Conservation (phyloP, 2,113 vertebrate species). For the Bambusicola thoracicus region DNA sequence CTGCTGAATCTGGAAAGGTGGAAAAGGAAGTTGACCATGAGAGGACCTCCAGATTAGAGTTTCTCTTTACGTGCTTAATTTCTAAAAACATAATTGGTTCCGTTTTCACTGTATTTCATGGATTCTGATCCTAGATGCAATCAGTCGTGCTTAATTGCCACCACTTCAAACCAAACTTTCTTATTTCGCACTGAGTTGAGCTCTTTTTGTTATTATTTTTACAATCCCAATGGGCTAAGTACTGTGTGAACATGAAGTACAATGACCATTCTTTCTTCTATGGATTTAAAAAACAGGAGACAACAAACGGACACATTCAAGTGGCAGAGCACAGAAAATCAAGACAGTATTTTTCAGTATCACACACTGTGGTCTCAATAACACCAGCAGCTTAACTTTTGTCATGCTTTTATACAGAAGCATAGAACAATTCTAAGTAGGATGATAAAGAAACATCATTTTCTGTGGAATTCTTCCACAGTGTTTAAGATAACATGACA, state of each 20-base stretch:
- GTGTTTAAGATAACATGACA: not conserved
- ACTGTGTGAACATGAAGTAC: not conserved
- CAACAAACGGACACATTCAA: not conserved
- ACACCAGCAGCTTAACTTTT: not conserved
- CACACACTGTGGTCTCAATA: not conserved
- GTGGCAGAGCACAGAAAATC: not conserved
- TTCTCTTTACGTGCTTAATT: not conserved
- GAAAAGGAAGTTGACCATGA: conserved; percentile 45
- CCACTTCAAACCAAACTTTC: not conserved
- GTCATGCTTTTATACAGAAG: not conserved
- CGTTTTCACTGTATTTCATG: not conserved
- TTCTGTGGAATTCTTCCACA: not conserved
- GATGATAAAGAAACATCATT: not conserved
- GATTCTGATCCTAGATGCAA: not conserved
- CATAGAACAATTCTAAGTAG: not conserved
- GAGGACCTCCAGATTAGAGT: not conserved
- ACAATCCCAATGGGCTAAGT: not conserved
- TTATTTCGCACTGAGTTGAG: not conserved
- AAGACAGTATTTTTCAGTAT: not conserved
- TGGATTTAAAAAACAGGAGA: not conserved
- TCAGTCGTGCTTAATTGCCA: not conserved
- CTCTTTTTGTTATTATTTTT: not conserved
- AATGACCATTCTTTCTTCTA: not conserved
- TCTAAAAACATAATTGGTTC: not conserved
- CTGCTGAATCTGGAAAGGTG: conserved; percentile 48